Evolutionary conservation across 2,888 invertebrate species (phyloP), one percentile per base, ranked within the genome.

Genomic region (Archaeoteleia sp.): DNA sequence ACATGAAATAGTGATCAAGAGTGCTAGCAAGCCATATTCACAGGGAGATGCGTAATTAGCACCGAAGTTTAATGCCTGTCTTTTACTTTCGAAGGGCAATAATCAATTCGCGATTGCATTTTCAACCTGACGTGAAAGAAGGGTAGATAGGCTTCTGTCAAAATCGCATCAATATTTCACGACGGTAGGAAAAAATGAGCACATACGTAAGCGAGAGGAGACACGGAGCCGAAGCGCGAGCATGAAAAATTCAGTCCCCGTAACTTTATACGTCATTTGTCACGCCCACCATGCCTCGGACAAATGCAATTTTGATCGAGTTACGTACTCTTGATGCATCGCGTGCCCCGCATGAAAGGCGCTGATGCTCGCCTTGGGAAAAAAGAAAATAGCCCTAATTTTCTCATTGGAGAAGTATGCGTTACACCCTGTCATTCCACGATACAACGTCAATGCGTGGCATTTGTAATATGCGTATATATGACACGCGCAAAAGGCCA

Each of bases 161-260:
- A 49, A 54, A 37, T 48, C 43, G 54, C 49, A 37, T 67, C 30
- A 48, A 67, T 67, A 27, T 60, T 60, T 42, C 13, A 67, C 5
- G 13, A 9, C 12, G 8, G 23, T 6, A 39, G 20, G 17, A 25
- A 42, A 14, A 9, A 8, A 30, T 14, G 30, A 9, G 39, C 9
- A 32, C 10, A 32, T 17, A 27, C 58, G 29, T 20, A 13, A 35
- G 29, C 49, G 35, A 42, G 15, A 23, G 6, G 9, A 12, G 27
- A 35, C 48, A 27, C 48, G 48, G 27, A 27, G 40, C 34, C 51
- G 17, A 53, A 58, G 58, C 66, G 34, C 37, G 67, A 32, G 48
- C 58, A 78, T 78, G 69, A 78, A 78, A 78, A 76, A 78, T 78
- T 75, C 73, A 78, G 69, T 68, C 60, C 71, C 53, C 55, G 58